Evolutionary conservation across 2,888 invertebrate genomes (phyloP).

Genomic region (Pseudanteris insignis): DNA sequence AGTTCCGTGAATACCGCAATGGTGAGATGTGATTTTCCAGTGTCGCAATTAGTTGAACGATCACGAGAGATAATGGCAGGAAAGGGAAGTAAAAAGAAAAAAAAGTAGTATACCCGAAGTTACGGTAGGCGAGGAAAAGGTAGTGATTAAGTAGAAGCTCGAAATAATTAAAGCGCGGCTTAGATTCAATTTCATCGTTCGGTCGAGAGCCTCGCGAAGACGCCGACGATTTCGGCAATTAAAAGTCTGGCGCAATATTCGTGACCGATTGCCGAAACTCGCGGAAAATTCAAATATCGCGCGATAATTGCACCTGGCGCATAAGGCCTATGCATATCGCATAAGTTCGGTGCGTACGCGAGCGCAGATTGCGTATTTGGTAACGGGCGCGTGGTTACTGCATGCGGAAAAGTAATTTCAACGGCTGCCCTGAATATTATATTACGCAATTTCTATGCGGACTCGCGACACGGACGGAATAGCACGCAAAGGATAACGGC

Average conservation of each 20-base stretch:
- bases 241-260: slow-evolving; percentile 28
- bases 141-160: no score
- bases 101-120: no score
- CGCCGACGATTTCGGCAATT: slow-evolving; percentile 19
- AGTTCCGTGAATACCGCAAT: no score
- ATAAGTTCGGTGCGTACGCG: slow-evolving; percentile 34
- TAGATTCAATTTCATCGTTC: not conserved
- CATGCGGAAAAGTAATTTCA: slow-evolving; percentile 46
- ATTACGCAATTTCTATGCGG: slow-evolving; percentile 59
- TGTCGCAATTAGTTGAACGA: not conserved
- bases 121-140: no score
- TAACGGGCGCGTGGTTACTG: slow-evolving; percentile 36
- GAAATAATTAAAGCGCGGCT: slow-evolving; percentile 3
- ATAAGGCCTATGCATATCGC: slow-evolving; percentile 31
- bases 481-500: slow-evolving; percentile 20
- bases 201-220: not conserved
- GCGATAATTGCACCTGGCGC: slow-evolving; percentile 42
- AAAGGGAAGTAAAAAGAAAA: no score
- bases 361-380: slow-evolving; percentile 36
- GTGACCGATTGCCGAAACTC: slow-evolving; percentile 37
- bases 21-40: no score
- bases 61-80: not conserved
- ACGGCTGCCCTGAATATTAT: slow-evolving; percentile 57
- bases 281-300: slow-evolving; percentile 44
- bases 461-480: slow-evolving; percentile 40